Percentiles rank a stretch among this genome's conserved stretches.
phyloP scores from a whole-genome alignment of 2,797 vertebrate genomes.

The Mormyrus proboscirostris region DNA sequence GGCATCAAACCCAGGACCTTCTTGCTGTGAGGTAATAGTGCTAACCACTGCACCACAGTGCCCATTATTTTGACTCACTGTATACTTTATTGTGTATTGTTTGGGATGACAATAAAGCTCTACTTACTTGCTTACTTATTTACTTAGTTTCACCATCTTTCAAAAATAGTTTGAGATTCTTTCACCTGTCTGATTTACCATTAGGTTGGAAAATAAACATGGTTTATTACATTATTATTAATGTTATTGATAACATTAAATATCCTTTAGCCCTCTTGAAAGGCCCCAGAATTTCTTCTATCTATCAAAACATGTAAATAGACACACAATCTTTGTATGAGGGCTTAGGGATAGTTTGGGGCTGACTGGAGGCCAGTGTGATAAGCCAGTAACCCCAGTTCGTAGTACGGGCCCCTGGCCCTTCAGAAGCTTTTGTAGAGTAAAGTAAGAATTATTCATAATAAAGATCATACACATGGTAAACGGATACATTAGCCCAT shows the following conservation, averaged over 20 bases:
- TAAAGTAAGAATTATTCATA: no score
- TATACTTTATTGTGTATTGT: no score
- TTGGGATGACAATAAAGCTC: no score
- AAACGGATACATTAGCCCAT: not conserved
- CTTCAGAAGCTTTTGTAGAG: no score
- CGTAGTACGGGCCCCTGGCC: no score
- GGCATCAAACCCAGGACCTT: no score
- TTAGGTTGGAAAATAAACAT: not conserved
- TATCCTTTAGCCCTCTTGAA: not conserved
- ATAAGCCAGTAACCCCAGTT: no score
- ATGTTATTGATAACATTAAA: not conserved
- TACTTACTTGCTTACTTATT: no score
- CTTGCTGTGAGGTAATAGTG: no score
- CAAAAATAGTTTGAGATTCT: not conserved
- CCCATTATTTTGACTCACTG: no score
- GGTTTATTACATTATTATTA: not conserved
- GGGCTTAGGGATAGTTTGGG: not conserved
- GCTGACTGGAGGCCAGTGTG: not conserved
- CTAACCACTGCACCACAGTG: no score
- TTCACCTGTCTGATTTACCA: not conserved
- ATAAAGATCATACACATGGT: not conserved
- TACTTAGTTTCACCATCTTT: not conserved
- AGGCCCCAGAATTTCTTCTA: not conserved
- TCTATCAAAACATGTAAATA: not conserved
- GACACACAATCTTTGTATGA: not conserved